Conservation (phyloP, 1,140 invertebrate species). For the Dysdera silvatica region DNA sequence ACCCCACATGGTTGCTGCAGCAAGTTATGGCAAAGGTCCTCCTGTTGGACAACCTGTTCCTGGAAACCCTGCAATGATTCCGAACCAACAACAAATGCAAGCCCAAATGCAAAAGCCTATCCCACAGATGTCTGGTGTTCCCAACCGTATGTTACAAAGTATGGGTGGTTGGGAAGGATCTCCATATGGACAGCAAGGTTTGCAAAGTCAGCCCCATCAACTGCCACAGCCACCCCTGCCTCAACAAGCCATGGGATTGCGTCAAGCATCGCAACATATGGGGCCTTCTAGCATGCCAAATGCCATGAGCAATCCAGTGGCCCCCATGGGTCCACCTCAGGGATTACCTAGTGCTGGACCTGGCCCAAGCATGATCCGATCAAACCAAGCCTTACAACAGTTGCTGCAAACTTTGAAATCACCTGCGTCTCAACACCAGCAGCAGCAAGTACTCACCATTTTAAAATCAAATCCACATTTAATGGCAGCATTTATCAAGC, state of each 20-base stretch:
- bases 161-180: conserved; percentile 21
- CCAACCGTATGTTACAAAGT: conserved; percentile 15
- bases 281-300: conserved; percentile 10
- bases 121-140: conserved; percentile 18
- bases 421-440: conserved; percentile 82
- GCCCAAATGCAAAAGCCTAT: conserved; percentile 28
- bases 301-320: conserved; percentile 16
- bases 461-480: conserved; percentile 89
- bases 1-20: conserved; percentile 54
- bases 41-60: conserved; percentile 40
- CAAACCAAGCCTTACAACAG: conserved; percentile 68
- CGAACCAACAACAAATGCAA: conserved; percentile 17
- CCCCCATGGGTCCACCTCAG: conserved; percentile 27
- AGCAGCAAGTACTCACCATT: conserved; percentile 84
- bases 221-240: conserved; percentile 40
- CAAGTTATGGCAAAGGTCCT: conserved; percentile 57
- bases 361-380: conserved; percentile 29
- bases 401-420: conserved; percentile 80
- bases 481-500: conserved; percentile 94
- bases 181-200: conserved; percentile 5
- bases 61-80: conserved; percentile 7
- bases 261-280: conserved; percentile 31
- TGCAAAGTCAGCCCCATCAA: conserved; percentile 39
- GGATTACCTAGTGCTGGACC: conserved; percentile 18
- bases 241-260: conserved; percentile 25